Conservation (phyloP, 23 tunicate species). For the Diplosoma virens region DNA sequence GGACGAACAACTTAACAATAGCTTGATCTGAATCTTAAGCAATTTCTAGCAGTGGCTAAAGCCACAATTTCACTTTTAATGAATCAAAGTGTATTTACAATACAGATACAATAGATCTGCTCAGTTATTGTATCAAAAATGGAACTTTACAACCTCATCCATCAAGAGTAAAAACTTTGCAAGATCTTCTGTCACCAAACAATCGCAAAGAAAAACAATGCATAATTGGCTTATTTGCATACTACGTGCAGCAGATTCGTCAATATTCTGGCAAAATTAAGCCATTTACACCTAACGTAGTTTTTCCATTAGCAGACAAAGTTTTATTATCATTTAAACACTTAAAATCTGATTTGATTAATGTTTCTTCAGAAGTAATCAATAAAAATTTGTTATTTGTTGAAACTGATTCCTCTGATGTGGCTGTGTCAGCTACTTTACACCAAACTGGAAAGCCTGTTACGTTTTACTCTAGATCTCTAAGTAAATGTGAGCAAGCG, state of each 20-base stretch:
- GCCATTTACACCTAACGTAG: not conserved
- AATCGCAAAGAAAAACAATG: conserved; percentile 18
- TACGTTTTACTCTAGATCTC: conserved; percentile 14
- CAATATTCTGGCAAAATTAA: conserved; percentile 22
- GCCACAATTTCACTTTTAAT: conserved; percentile 7
- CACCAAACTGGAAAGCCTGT: conserved; percentile 28
- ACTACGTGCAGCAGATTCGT: conserved; percentile 5
- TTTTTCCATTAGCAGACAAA: conserved; percentile 9
- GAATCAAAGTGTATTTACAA: conserved; percentile 21
- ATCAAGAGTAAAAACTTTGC: conserved; percentile 24
- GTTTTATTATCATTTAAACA: not conserved
- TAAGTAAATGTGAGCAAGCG: not conserved
- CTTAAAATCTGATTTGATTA: not conserved
- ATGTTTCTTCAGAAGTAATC: conserved; percentile 1
- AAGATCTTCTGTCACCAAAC: conserved; percentile 10
- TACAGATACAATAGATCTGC: too few relatives aligned
- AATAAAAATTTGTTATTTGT: conserved; percentile 7
- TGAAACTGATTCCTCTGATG: conserved; percentile 22
- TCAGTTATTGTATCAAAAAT: too few relatives aligned
- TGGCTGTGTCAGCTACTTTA: conserved; percentile 28
- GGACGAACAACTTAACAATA: conserved; percentile 22
- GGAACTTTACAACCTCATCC: conserved; percentile 9
- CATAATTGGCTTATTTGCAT: conserved; percentile 10
- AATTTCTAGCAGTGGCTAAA: conserved; percentile 16
- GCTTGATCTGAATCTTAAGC: conserved; percentile 25